A percentile compares a stretch with the other conserved stretches of the same genome.
These are phyloP conservation scores for Achlya flavicornis DNA, from an alignment of 2,888 invertebrate genomes.

Conservation along the genomic window DNA sequence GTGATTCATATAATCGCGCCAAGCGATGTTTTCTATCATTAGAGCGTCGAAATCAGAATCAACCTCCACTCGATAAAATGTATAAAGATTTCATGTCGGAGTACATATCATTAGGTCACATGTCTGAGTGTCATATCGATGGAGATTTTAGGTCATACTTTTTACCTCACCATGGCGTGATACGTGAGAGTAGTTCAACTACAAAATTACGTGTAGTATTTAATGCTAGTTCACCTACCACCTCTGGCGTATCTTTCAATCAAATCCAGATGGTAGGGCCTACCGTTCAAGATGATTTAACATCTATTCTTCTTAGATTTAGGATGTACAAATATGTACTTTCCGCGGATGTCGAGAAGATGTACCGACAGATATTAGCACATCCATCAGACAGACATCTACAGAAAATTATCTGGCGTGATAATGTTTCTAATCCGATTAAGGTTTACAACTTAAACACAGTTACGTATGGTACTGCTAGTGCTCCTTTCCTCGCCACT, in stretches of 20 bases:
- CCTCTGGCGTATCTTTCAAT: no score
- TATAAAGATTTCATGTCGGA: no score
- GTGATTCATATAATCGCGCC: background rate
- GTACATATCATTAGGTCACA: background rate
- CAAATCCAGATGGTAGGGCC: no score
- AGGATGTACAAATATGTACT: no score
- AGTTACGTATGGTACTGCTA: slow-evolving; percentile 9
- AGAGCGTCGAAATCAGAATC: background rate
- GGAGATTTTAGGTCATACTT: background rate
- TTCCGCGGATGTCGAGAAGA: no score
- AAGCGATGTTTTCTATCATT: background rate
- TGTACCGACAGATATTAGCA: no score
- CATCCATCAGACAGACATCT: no score
- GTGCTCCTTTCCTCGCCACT: slow-evolving; percentile 10
- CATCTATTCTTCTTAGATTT: no score
- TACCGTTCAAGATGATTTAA: no score
- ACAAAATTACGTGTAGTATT: background rate
- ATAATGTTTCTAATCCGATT: no score
- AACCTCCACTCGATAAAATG: no score
- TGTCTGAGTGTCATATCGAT: background rate
- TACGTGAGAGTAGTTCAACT: slow-evolving; percentile 2
- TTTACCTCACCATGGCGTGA: slow-evolving; percentile 4
- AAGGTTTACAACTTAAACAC: background rate
- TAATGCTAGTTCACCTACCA: slow-evolving; percentile 3
- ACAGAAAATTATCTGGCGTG: no score